phyloP scores from a whole-genome alignment of 2,888 invertebrate genomes.

The Drosophila anomelani region DNA sequence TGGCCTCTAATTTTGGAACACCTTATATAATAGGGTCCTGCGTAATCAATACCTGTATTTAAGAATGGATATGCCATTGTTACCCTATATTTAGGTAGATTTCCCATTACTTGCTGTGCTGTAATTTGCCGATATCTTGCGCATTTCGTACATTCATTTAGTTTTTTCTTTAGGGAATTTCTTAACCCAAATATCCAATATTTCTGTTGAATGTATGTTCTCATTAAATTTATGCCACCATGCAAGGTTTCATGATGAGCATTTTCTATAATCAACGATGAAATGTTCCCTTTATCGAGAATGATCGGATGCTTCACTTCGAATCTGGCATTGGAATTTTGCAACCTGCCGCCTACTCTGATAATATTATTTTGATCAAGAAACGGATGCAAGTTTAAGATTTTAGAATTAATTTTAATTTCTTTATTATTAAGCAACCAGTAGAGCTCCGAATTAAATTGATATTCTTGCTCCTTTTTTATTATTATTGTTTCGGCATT shows the following conservation, averaged over 20 bases:
- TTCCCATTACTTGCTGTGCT: background rate
- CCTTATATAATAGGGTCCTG: conserved; percentile 3
- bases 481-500: no score
- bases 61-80: conserved; percentile 3
- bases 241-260: background rate
- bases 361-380: no score
- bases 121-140: conserved; percentile 1
- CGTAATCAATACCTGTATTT: conserved; percentile 5
- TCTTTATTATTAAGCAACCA: no score
- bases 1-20: background rate
- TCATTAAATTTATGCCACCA: conserved; percentile 1
- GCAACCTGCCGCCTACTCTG: background rate
- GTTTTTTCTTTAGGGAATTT: background rate
- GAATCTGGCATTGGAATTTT: background rate
- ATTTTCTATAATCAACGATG: background rate
- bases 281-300: background rate
- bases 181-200: background rate
- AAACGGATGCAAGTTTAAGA: no score
- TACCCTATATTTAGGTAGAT: conserved; percentile 10
- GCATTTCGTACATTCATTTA: background rate
- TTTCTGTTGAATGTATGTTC: background rate
- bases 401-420: no score
- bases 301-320: no score
- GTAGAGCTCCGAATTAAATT: no score
- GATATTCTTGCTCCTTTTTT: no score